Conservation (phyloP, 2,797 vertebrate genomes). For the Columba guinea region DNA sequence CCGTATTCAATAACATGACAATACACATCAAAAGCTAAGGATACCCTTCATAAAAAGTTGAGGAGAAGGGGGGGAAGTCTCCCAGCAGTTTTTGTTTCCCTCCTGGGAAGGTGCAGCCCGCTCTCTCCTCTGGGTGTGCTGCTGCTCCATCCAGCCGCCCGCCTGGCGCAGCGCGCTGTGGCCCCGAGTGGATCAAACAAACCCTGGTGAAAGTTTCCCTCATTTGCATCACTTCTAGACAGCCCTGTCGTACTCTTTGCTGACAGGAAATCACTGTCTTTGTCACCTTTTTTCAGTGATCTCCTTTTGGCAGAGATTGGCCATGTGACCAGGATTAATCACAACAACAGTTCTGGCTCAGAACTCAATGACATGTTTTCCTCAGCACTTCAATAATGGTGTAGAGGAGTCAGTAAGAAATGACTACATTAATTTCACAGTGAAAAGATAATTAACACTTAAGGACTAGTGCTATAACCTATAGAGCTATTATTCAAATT, state of each 20-base stretch:
- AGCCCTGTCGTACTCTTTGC: constrained; percentile 82
- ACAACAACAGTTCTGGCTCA: constrained; percentile 79
- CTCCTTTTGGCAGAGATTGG: constrained; percentile 82
- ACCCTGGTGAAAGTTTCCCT: constrained; percentile 82
- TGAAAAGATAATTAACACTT: constrained; percentile 82
- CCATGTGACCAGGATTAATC: constrained; percentile 85
- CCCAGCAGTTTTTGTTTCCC: constrained; percentile 38
- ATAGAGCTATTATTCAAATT: constrained; percentile 79
- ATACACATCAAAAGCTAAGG: background rate
- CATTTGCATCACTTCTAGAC: constrained; percentile 87
- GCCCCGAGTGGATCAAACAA: constrained; percentile 82
- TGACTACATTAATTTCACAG: constrained; percentile 80
- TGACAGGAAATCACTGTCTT: constrained; percentile 87
- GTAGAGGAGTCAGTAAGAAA: constrained; percentile 79
- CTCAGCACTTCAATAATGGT: constrained; percentile 77
- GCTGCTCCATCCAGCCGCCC: constrained; percentile 65
- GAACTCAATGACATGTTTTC: constrained; percentile 82
- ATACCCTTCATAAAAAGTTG: background rate
- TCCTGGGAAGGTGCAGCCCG: constrained; percentile 62
- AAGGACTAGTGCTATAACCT: constrained; percentile 75
- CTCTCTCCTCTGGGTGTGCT: constrained; percentile 71
- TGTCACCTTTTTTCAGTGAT: constrained; percentile 86
- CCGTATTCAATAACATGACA: constrained; percentile 21
- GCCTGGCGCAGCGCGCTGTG: constrained; percentile 66
- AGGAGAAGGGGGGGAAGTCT: background rate